Evolutionary conservation across 2,797 vertebrate species (phyloP), one percentile per base, ranked within the genome.

Genomic region (Sebastes kiyomatsui): DNA sequence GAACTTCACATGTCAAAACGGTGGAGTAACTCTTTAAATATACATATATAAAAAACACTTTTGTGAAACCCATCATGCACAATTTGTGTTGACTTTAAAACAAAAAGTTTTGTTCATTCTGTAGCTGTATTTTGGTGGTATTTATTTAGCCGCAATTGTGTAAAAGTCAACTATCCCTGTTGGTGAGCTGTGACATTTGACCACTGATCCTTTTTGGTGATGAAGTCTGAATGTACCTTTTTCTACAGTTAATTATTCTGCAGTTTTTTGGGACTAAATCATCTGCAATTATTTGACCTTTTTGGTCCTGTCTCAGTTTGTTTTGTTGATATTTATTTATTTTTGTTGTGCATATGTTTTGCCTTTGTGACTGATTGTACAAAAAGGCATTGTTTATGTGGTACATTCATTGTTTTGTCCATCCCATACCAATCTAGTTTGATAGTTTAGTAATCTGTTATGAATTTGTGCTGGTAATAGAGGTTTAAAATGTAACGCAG

Each of bases 401-500:
- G 9, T 13, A 1, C 54, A 59, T 16, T 4, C 11, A 59, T 60
- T 71, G 11, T 32, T 38, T 23, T 35, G 59, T 56, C 49, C 49
- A 46, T 65, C 18, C 16, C 23, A n/a, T 28, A 54, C 23, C 23
- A 18, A 20, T 27, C 2, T 56, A 3, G n/a, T 66, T 64, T 25
- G 11, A 13, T 27, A 64, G 22, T 2, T 7, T 1, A 67, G 22
- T 23, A 18, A 13, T 52, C 67, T 49, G 20, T 62, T 35, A 11
- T 49, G 33, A 42, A 28, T 55, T 71, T 49, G 35, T 64, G 28
- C 55, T 28, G 8, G 8, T 69, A 8, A n/a, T 7, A 2, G 14
- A 22, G 14, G 54, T 75, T 78, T 64, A 60, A 83, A 81, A 64
- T 13, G 9, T 61, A 80, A 61, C 1, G 16, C 46, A 61, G 75